Evolutionary conservation across 1,140 invertebrate genomes (phyloP).

Genomic region (Bacillus rossius): DNA sequence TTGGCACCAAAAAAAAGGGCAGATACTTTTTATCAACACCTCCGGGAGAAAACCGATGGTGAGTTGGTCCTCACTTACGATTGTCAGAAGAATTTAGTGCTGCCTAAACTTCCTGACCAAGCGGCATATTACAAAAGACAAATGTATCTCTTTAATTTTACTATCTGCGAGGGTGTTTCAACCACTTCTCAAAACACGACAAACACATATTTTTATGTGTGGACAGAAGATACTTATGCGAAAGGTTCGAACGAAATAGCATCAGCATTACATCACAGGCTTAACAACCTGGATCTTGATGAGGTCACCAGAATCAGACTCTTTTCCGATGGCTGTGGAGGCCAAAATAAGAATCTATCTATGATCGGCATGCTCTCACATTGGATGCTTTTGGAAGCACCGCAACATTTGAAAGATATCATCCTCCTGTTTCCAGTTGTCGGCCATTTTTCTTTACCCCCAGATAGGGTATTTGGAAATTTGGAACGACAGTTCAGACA

Average conservation of each 20-base stretch:
- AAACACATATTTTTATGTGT: conserved; percentile 5
- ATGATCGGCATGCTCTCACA: conserved; percentile 1
- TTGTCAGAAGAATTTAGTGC: conserved; percentile 9
- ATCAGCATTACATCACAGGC: conserved; percentile 6
- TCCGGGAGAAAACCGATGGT: conserved; percentile 9
- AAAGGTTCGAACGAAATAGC: conserved; percentile 9
- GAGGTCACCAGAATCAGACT: conserved; percentile 9
- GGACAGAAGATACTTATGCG: neutral
- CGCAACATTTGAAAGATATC: conserved; percentile 7
- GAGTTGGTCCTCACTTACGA: conserved; percentile 9
- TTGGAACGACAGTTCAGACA: conserved; percentile 10
- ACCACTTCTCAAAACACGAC: conserved; percentile 1
- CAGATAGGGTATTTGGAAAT: conserved; percentile 12
- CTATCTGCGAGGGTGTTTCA: conserved; percentile 8
- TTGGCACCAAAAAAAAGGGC: conserved; percentile 1
- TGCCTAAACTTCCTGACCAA: conserved; percentile 8
- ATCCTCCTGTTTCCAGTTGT: neutral
- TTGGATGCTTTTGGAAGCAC: conserved; percentile 6
- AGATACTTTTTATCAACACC: conserved; percentile 7
- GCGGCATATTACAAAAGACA: conserved; percentile 14
- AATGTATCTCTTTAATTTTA: conserved; percentile 17
- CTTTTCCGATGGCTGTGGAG: conserved; percentile 11
- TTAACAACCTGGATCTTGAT: neutral
- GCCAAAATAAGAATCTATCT: conserved; percentile 13
- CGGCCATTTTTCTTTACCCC: conserved; percentile 3